These are phyloP conservation scores for Virgularia gustaviana DNA, from an alignment of 92 coral and sea anemone species.

Conservation along the genomic window DNA sequence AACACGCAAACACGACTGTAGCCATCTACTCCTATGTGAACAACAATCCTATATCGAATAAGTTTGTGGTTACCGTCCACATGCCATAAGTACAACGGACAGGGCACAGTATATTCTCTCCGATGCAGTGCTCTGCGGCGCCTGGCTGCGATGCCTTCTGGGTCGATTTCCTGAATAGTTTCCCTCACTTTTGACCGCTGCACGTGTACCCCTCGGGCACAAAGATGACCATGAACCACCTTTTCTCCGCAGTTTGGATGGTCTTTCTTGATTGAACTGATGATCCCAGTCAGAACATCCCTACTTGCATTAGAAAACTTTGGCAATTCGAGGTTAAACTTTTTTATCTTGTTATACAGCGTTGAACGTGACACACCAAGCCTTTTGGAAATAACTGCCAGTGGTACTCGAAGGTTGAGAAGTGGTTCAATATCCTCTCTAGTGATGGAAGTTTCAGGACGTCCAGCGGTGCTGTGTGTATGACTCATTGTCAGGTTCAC, in stretches of 20 bases:
- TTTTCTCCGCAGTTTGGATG: constrained; percentile 32
- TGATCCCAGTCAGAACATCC: background rate
- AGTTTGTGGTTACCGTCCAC: constrained; percentile 27
- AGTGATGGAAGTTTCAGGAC: background rate
- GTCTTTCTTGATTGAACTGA: constrained; percentile 4
- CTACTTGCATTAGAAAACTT: constrained; percentile 17
- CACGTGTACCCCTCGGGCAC: constrained; percentile 1
- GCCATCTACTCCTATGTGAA: constrained; percentile 23
- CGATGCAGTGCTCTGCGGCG: background rate
- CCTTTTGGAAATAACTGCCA: constrained; percentile 1
- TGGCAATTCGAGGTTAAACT: constrained; percentile 6
- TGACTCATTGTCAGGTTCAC: too few relatives aligned
- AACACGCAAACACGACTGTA: constrained; percentile 11
- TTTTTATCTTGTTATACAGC: constrained; percentile 24
- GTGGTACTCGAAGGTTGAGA: background rate
- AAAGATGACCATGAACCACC: constrained; percentile 4
- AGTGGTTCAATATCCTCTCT: background rate
- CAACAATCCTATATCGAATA: constrained; percentile 18
- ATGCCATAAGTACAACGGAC: constrained; percentile 19
- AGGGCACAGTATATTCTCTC: constrained; percentile 4
- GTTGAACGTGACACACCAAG: constrained; percentile 19
- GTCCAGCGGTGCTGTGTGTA: constrained; percentile 1
- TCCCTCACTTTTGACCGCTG: constrained; percentile 3
- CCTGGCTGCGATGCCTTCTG: constrained; percentile 8
- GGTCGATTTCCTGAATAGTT: background rate